Percentiles rank a stretch among this genome's conserved stretches.
Conservation (phyloP, 1,140 invertebrate genomes). For the Macrobrachium nipponense region DNA sequence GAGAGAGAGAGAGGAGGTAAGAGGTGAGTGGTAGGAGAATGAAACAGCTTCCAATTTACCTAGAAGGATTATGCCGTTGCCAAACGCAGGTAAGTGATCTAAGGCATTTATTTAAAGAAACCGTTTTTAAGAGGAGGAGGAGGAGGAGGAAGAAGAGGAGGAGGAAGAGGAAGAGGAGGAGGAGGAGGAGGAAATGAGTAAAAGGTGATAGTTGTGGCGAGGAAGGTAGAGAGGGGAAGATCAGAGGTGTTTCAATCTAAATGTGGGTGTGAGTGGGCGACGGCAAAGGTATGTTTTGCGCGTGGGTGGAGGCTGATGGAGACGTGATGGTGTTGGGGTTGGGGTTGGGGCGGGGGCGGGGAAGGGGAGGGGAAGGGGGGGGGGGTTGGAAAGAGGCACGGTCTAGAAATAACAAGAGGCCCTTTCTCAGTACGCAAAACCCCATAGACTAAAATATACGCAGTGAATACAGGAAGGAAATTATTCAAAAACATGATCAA, state of each 20-base stretch:
- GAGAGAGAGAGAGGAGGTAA: background rate
- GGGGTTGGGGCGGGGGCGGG: too few relatives aligned
- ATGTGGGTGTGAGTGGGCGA: too few relatives aligned
- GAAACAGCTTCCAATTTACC: background rate
- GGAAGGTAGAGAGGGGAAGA: background rate
- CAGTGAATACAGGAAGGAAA: too few relatives aligned
- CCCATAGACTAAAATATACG: too few relatives aligned
- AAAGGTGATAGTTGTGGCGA: background rate
- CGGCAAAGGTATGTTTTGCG: too few relatives aligned
- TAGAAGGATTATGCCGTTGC: too few relatives aligned
- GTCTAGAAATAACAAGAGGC: too few relatives aligned
- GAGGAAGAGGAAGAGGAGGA: background rate
- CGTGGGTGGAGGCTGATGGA: background rate
- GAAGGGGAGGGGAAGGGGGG: background rate
- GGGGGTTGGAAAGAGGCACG: background rate
- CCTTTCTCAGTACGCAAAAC: too few relatives aligned
- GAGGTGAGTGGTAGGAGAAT: background rate
- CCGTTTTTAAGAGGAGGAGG: background rate
- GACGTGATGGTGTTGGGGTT: background rate
- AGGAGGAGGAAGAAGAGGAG: background rate
- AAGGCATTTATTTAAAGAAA: too few relatives aligned
- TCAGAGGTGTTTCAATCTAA: background rate
- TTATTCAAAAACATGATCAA: too few relatives aligned
- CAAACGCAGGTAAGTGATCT: too few relatives aligned
- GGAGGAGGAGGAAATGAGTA: background rate